Percentiles rank a stretch among this genome's conserved stretches.
phyloP scores from a whole-genome alignment of 1,140 invertebrate genomes.

The Venustaconcha ellipsiformis region DNA sequence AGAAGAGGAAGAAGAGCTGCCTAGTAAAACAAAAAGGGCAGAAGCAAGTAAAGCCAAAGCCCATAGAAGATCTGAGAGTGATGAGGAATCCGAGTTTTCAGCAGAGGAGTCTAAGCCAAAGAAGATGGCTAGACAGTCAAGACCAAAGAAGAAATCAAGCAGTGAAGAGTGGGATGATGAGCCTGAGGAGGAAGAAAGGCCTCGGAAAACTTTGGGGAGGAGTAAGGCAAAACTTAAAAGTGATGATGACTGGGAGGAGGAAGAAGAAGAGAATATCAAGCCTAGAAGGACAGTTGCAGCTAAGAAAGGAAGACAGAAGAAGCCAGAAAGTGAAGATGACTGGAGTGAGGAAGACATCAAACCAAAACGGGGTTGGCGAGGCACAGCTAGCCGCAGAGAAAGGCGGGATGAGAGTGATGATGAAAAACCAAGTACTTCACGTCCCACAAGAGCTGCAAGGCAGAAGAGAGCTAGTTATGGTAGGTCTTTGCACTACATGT shows the following conservation, averaged over 20 bases:
- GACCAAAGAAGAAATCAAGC: conserved; percentile 28
- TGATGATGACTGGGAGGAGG: conserved; percentile 22
- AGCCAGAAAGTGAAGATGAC: conserved; percentile 21
- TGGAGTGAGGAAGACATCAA: conserved; percentile 20
- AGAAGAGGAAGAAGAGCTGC: conserved; percentile 5
- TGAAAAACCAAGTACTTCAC: conserved; percentile 28
- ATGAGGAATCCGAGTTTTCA: not conserved
- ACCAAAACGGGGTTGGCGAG: conserved; percentile 15
- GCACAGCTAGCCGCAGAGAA: conserved; percentile 5
- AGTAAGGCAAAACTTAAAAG: conserved; percentile 10
- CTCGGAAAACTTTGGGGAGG: conserved; percentile 20
- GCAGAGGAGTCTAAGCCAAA: not conserved
- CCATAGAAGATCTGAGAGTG: conserved; percentile 6
- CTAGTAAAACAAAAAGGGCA: not conserved
- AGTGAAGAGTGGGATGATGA: conserved; percentile 31
- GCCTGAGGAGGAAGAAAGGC: conserved; percentile 23
- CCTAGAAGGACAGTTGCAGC: conserved; percentile 19
- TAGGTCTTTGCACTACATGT: conserved; percentile 14
- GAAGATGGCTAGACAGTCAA: too few relatives aligned
- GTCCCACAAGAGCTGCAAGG: conserved; percentile 42
- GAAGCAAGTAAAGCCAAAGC: conserved; percentile 8
- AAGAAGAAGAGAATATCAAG: conserved; percentile 32
- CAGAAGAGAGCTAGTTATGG: conserved; percentile 59
- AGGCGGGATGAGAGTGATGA: conserved; percentile 33
- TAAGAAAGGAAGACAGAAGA: conserved; percentile 8